Percentiles rank a stretch among this genome's conserved stretches.
phyloP scores from a whole-genome alignment of 2,797 vertebrate genomes.

The Gorsachius magnificus region DNA sequence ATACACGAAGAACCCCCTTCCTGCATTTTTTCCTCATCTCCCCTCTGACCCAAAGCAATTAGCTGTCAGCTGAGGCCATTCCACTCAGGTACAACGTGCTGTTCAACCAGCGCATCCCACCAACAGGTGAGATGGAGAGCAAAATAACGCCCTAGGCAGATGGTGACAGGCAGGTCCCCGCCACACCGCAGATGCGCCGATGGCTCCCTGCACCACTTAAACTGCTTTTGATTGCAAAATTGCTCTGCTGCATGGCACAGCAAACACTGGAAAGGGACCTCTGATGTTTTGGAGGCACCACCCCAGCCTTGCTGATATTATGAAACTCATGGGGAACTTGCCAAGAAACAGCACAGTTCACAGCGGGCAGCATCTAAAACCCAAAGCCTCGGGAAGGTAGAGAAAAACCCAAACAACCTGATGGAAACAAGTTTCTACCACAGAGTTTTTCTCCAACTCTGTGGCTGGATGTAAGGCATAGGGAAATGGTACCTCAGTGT shows the following conservation, averaged over 20 bases:
- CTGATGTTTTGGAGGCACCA: background rate
- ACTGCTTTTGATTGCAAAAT: background rate
- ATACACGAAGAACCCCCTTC: rapidly evolving
- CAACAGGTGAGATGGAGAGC: background rate
- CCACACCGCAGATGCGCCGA: background rate
- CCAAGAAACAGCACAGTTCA: background rate
- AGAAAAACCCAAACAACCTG: background rate
- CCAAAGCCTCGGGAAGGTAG: background rate
- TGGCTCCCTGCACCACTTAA: background rate
- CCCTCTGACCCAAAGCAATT: background rate
- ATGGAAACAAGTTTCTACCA: background rate
- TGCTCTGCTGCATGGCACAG: background rate
- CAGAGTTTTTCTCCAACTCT: background rate
- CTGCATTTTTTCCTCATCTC: background rate
- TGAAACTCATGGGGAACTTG: background rate
- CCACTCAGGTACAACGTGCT: background rate
- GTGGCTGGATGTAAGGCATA: background rate
- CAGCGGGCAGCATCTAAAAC: background rate
- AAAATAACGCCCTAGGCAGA: background rate
- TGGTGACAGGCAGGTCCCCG: background rate
- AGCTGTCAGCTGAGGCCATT: background rate
- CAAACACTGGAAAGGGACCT: background rate
- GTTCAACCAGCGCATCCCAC: background rate
- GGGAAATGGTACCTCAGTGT: background rate
- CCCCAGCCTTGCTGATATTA: background rate